Percentiles rank a stretch among this genome's conserved stretches.
phyloP scores from a whole-genome alignment of 2,888 invertebrate species.

The Melieria picta region DNA sequence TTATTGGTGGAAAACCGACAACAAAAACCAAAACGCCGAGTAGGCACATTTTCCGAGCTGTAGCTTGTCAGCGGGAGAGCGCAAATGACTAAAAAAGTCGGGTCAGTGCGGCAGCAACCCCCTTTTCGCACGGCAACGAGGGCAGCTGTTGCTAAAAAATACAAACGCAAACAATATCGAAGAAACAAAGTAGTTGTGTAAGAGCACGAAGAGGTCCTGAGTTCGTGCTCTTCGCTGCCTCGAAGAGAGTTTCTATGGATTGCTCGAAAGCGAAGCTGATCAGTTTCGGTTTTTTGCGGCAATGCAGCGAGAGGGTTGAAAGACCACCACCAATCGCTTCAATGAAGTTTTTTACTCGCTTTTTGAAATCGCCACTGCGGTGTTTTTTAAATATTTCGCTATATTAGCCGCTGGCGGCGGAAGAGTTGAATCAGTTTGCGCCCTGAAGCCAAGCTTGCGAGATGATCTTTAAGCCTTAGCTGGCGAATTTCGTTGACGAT shows the following conservation, averaged over 20 bases:
- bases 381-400: conserved; percentile 45
- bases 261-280: too few species aligned
- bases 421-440: conserved; percentile 65
- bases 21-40: conserved; percentile 32
- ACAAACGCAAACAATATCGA: too few species aligned
- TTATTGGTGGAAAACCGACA: conserved; percentile 55
- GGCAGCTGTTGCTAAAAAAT: too few species aligned
- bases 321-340: conserved; percentile 31
- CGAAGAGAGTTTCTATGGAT: too few species aligned
- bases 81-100: too few species aligned
- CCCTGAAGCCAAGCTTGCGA: conserved; percentile 60
- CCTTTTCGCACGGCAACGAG: too few species aligned
- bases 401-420: conserved; percentile 55
- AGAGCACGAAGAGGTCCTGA: too few species aligned
- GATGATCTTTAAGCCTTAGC: conserved; percentile 20
- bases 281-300: conserved; percentile 3
- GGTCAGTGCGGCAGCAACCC: too few species aligned
- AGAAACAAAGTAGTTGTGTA: too few species aligned
- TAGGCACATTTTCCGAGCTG: conserved; percentile 1
- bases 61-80: not conserved
- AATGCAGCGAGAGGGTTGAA: conserved; percentile 37
- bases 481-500: conserved; percentile 20
- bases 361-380: conserved; percentile 32
- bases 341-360: too few species aligned
- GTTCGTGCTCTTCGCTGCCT: too few species aligned